Percentiles rank a stretch among this genome's conserved stretches.
These are phyloP conservation scores for Blastomussa wellsi DNA, from an alignment of 92 coral and sea anemone species.

Conservation along the genomic window DNA sequence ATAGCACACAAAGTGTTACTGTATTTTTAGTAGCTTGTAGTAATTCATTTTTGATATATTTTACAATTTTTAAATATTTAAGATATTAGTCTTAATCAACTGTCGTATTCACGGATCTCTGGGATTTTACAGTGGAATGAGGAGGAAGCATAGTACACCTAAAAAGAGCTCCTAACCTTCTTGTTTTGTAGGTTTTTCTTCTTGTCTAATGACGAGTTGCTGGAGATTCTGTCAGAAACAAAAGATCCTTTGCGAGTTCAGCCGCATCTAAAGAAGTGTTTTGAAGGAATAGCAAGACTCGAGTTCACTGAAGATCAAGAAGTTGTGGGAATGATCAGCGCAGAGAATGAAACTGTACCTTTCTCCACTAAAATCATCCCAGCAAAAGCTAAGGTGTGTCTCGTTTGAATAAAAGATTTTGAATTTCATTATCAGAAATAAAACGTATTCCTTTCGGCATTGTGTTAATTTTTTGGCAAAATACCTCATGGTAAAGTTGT, in stretches of 20 bases:
- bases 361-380: constrained; percentile 90
- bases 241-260: constrained; percentile 99
- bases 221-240: constrained; percentile 97
- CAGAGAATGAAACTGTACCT: constrained; percentile 98
- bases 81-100: background rate
- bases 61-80: background rate
- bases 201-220: constrained; percentile 95
- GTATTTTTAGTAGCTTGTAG: background rate
- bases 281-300: constrained; percentile 93
- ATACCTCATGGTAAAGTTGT: no score
- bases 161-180: background rate
- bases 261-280: constrained; percentile 98
- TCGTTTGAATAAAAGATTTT: background rate
- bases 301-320: constrained; percentile 99
- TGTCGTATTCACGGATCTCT: background rate
- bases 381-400: constrained; percentile 94
- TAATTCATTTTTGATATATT: no score
- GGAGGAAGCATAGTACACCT: no score
- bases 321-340: constrained; percentile 99
- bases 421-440: background rate
- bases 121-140: background rate
- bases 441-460: background rate
- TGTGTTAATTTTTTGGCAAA: background rate
- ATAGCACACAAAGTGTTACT: no score
- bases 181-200: constrained; percentile 81